Evolutionary conservation across 2,113 vertebrate species (phyloP), one percentile per base, ranked within the genome.

Genomic region (Polypterus senegalus): DNA sequence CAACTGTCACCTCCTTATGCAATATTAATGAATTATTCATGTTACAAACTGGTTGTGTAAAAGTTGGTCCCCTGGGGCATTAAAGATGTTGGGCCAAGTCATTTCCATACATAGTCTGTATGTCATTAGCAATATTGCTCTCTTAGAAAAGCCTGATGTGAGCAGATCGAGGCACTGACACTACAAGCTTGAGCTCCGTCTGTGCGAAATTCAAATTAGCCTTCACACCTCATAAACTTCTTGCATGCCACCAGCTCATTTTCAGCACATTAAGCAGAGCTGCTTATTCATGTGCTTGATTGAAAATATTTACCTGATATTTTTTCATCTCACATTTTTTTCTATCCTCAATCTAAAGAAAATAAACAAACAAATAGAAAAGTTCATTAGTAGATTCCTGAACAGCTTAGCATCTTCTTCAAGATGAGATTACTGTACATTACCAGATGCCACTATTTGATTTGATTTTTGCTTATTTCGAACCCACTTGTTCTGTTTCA

Each of bases 181-280:
- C 66, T 64, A 64, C 65, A 59, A 69, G 65, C 69, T 62, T 67
- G 65, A 65, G 66, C 60, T 71, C 60, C 52, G 58, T 74, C 67
- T 67, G 71, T 63, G 49, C 57, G 61, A 66, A 58, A 66, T 63
- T 74, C 53, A 78, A 73, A 80, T 74, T 73, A 71, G 75, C 77
- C 75, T 81, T 83, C 75, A 78, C 73, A 79, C 73, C 58, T 73
- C 69, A 75, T 81, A 77, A 81, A 81, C 65, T 64, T 67, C 51
- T 52, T 10, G 51, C 4, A 10, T 52, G 51, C 51, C 51, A 52
- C 3, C 3, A 52, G 51, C 7, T 52, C 51, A 8, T 52, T 52
- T 52, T 8, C 51, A 10, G 51, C 4, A 4, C 51, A 52, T 52
- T 4, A 52, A 10, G 10, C 51, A 52, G 51, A 52, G 51, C 51